Base-by-base conservation (phyloP, 1,140 invertebrate species). In the Notospermus geniculatus region DNA sequence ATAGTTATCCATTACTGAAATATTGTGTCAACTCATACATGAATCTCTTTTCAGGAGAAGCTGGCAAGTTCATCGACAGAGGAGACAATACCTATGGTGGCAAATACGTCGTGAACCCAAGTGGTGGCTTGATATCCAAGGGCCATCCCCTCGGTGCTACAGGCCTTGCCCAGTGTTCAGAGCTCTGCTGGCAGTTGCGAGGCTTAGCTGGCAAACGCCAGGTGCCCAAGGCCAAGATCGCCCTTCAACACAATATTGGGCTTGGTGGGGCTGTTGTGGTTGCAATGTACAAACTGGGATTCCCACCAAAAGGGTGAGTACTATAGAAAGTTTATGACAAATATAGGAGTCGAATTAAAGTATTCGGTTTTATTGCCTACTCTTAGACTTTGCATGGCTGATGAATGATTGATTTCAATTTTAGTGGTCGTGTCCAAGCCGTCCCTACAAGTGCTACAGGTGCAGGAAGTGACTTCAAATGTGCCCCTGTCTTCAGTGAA, bases 31-130 rank as follows among this genome's bases (percentile, higher is more conserved):
- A n/a, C n/a, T n/a, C n/a, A n/a, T n/a, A n/a, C n/a, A n/a, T n/a
- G n/a, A n/a, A n/a, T 28, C 27, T 39, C 2, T 59, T 61, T 43
- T 25, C 55, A 81, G 82, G 83, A 27, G 88, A 95, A 82, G 96
- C 90, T 19, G 91, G 90, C n/a, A 89, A 91, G 65, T 86, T 99
- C 55, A 89, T 99, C 67, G 95, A 99, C 75, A 85, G 86, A 2
- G 93, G 91, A 19, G 89, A 98, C 71, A 99, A 98, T 75, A 99
- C 97, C 0, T 99, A 99, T 76, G 96, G 97, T 28, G 97, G 97
- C 9, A 92, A 93, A 81, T 95, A 89, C 80, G 97, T 99, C 0
- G 85, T 98, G 1, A 99, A 99, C 81, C 97, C 97, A 1, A 97
- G 93, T 79, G 97, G 97, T 52, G 96, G 97, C 36, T 84, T 99